Conservation (phyloP, 2,888 invertebrate genomes). For the Andricus curvator region DNA sequence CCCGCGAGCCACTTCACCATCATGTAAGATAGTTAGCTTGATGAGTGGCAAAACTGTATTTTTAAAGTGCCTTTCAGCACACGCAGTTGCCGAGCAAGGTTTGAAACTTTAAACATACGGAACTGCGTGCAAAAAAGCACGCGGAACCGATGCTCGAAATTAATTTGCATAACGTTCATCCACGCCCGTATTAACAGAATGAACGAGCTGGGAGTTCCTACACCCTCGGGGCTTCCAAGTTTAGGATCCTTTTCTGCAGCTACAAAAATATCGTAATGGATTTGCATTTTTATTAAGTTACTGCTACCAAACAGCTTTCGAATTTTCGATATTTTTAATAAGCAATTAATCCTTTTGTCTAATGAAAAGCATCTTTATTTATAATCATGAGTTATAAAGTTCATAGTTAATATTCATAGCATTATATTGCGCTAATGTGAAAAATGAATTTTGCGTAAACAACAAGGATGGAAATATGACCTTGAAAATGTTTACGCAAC, state of each 20-base stretch:
- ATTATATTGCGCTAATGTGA: too few relatives aligned
- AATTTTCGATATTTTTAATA: too few relatives aligned
- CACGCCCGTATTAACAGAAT: slow-evolving; percentile 21
- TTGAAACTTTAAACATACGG: slow-evolving; percentile 44
- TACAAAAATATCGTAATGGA: not conserved
- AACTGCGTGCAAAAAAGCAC: slow-evolving; percentile 41
- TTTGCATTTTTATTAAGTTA: too few relatives aligned
- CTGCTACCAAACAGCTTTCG: too few relatives aligned
- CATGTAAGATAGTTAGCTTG: slow-evolving; percentile 1
- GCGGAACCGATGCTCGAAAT: slow-evolving; percentile 49
- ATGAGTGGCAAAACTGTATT: slow-evolving; percentile 24
- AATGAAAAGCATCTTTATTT: too few relatives aligned
- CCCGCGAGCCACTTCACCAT: slow-evolving; percentile 40
- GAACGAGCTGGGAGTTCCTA: too few relatives aligned
- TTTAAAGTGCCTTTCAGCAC: slow-evolving; percentile 26
- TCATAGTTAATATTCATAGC: too few relatives aligned
- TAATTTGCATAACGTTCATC: slow-evolving; percentile 54
- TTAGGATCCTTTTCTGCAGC: slow-evolving; percentile 33
- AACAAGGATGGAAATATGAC: too few relatives aligned
- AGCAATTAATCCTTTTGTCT: too few relatives aligned
- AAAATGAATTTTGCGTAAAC: too few relatives aligned
- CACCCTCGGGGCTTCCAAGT: slow-evolving; percentile 48
- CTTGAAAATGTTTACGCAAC: too few relatives aligned
- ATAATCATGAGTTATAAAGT: too few relatives aligned
- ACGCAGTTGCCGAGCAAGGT: slow-evolving; percentile 44